Conservation (phyloP, 2,797 vertebrate species). For the Aselliscus stoliczkanus region DNA sequence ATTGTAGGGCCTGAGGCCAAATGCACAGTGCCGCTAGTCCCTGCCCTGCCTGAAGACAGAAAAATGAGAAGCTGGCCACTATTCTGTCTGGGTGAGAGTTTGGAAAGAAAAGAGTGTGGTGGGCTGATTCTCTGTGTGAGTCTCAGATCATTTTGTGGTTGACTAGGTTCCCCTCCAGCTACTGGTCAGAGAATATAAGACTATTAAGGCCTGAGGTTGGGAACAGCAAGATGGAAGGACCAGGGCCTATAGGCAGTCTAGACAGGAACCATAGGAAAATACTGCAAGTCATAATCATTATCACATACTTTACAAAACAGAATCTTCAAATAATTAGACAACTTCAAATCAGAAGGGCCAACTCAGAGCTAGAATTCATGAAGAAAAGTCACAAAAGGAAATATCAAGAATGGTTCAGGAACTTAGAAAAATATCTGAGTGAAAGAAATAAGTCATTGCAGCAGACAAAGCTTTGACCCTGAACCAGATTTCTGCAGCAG, state of each 20-base stretch:
- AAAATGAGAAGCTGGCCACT: background rate
- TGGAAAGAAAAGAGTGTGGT: background rate
- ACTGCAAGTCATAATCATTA: background rate
- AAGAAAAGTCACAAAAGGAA: conserved; percentile 33
- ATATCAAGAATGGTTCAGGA: background rate
- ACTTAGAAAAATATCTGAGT: background rate
- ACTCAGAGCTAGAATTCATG: background rate
- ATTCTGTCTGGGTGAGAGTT: background rate
- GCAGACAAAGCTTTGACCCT: background rate
- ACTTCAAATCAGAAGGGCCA: background rate
- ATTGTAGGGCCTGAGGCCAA: too few relatives aligned
- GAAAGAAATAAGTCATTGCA: background rate
- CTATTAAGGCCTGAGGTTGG: background rate
- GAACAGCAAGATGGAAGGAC: background rate
- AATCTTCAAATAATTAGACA: background rate
- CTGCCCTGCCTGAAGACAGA: background rate
- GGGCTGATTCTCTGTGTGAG: background rate
- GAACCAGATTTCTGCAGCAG: background rate
- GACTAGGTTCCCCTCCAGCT: background rate
- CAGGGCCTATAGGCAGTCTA: too few relatives aligned
- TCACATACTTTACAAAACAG: background rate
- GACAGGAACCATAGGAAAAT: background rate
- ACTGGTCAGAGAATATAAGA: background rate
- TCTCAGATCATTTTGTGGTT: background rate
- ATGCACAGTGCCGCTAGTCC: background rate